Base-by-base conservation (phyloP, 2,888 invertebrate genomes). In the Ophion ellenae region DNA sequence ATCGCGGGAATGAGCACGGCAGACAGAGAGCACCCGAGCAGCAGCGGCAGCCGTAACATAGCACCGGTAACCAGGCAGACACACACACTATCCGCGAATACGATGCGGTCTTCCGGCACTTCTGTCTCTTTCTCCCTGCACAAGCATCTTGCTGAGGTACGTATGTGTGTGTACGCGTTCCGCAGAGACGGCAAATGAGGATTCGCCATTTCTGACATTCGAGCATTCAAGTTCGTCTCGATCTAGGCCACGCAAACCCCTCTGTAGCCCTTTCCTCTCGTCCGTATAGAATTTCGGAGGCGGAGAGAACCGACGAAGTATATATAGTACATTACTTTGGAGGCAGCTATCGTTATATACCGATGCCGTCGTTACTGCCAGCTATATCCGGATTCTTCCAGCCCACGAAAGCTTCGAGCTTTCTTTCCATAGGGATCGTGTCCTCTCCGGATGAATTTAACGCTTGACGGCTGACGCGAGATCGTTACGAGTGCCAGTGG, bases 1-100 rank as follows among this genome's bases (percentile, higher is more conserved):
- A 94, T 94, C 94, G 93, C 93, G 92, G 91, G 92, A 93, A 93
- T 93, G 94, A 93, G 91, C 92, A 90, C 90, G 91, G 89, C 91
- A 93, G 93, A 93, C 93, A 92, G 91, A 85, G 86, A 86, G 81
- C 81, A 84, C 80, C 81, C 87, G 83, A 87, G 86, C 85, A 86
- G 85, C 85, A 79, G 80, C 75, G 61, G 74, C 91, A 90, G 88
- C 90, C 89, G 90, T 86, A 90, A 91, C 90, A 91, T 79, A 70
- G 91, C 74, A 81, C 66, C 84, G 59, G 79, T 64, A 74, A 71
- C 78, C 81, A 83, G 83, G 71, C 84, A 86, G 78, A 79, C 83
- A 74, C 79, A 82, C 83, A 74, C 75, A 74, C 71, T 66, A 84
- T 85, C 79, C 83, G 86, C 87, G 88, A 84, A 88, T 86, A 86